Percentiles rank a stretch among this genome's conserved stretches.
phyloP scores from a whole-genome alignment of 2,888 invertebrate species.

The Apodemia hepburni region DNA sequence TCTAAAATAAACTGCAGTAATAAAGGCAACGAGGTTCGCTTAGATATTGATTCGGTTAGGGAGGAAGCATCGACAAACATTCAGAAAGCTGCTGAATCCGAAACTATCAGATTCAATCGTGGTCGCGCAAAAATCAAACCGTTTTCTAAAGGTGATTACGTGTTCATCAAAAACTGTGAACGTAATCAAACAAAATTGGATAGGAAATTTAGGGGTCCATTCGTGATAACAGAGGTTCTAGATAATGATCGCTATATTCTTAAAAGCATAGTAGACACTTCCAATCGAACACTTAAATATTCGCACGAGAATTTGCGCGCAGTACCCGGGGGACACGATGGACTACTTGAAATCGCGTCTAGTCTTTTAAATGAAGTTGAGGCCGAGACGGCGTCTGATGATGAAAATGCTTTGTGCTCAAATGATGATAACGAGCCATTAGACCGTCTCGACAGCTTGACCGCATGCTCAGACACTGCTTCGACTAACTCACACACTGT shows the following conservation, averaged over 20 bases:
- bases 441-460: neutral
- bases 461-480: neutral
- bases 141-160: slow-evolving; percentile 30
- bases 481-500: neutral
- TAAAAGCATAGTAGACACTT: slow-evolving; percentile 21
- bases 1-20: neutral
- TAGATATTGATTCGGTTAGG: neutral
- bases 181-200: slow-evolving; percentile 33
- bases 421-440: neutral
- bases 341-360: slow-evolving; percentile 15
- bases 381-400: slow-evolving; percentile 13
- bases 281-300: slow-evolving; percentile 28
- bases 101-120: slow-evolving; percentile 18
- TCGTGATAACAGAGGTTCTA: slow-evolving; percentile 21
- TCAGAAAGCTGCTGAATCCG: slow-evolving; percentile 13
- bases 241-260: slow-evolving; percentile 29
- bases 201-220: slow-evolving; percentile 30
- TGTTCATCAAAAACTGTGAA: slow-evolving; percentile 32
- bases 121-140: slow-evolving; percentile 26
- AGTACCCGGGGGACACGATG: slow-evolving; percentile 22
- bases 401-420: slow-evolving; percentile 5
- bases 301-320: slow-evolving; percentile 31
- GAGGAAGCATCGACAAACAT: slow-evolving; percentile 18
- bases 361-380: slow-evolving; percentile 4
- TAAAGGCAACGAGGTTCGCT: neutral